Evolutionary conservation across 2,113 vertebrate genomes (phyloP).

Genomic region (Miniopterus natalensis): DNA sequence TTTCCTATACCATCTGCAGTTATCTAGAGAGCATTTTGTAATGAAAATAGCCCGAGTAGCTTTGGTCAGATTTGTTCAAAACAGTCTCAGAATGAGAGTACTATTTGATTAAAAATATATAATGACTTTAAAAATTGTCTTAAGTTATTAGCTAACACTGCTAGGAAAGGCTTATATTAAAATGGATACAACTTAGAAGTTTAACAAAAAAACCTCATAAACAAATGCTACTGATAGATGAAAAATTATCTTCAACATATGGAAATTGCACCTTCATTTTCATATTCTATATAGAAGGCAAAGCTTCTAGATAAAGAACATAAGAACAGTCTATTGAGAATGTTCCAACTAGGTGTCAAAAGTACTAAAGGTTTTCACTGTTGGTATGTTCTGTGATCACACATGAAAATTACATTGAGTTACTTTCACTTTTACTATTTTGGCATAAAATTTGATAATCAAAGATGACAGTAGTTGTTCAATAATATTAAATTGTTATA

Average conservation of each 20-base stretch:
- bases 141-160: background rate
- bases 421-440: constrained; percentile 1
- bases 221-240: background rate
- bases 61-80: constrained; percentile 36
- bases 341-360: background rate
- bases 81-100: background rate
- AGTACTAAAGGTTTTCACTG: background rate
- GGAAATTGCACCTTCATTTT: background rate
- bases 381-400: background rate
- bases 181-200: background rate
- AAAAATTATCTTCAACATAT: constrained; percentile 37
- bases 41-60: background rate
- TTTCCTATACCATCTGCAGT: background rate
- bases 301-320: constrained; percentile 1
- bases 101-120: constrained; percentile 16
- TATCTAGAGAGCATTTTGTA: background rate
- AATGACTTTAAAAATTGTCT: background rate
- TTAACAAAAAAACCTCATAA: background rate
- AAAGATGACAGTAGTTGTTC: background rate
- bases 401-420: background rate
- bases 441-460: background rate
- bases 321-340: constrained; percentile 5
- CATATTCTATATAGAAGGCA: background rate
- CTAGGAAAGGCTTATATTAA: constrained; percentile 24
- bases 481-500: background rate